Conservation (phyloP, 2,888 invertebrate genomes). For the Limnephilus lunatus region DNA sequence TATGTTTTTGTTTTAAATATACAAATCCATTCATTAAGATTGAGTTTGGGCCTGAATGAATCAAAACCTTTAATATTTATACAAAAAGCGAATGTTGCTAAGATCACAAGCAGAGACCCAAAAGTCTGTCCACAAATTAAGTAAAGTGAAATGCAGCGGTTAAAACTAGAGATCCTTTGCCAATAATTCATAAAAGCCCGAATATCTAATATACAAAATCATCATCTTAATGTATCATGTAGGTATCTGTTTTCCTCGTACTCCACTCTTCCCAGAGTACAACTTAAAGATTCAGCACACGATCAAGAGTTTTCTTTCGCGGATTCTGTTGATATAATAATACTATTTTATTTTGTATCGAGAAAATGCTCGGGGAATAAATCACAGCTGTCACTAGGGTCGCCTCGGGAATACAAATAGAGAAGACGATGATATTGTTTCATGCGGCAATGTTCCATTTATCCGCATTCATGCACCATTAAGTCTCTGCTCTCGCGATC, state of each 20-base stretch:
- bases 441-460: background rate
- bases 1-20: no score
- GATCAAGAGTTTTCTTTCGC: background rate
- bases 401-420: conserved; percentile 9
- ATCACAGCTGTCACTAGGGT: conserved; percentile 39
- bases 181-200: no score
- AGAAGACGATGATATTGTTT: background rate
- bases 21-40: no score
- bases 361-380: conserved; percentile 39
- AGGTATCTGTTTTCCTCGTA: background rate
- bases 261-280: background rate
- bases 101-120: no score
- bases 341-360: background rate
- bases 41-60: no score
- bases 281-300: background rate
- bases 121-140: background rate
- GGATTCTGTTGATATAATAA: conserved; percentile 2
- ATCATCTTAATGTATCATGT: background rate
- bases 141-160: background rate
- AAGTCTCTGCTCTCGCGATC: background rate
- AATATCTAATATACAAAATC: background rate
- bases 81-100: no score
- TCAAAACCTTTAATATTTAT: no score
- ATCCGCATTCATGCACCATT: background rate
- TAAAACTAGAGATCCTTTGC: background rate